Evolutionary conservation across 2,113 vertebrate genomes (phyloP).

Genomic region (Apaloderma vittatum): DNA sequence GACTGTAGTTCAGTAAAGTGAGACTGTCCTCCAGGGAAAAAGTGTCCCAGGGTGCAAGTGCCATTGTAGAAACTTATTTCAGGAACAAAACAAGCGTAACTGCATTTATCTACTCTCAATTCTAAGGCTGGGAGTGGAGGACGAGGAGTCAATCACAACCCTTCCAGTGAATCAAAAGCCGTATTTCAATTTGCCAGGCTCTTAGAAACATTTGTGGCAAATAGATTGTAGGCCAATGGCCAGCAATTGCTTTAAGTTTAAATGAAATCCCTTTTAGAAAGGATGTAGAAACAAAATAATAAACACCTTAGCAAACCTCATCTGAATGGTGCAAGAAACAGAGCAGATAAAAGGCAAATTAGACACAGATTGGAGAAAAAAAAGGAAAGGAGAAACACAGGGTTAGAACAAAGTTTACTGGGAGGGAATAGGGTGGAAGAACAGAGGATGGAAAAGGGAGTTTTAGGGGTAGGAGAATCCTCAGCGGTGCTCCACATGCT

Average conservation of each 20-base stretch:
- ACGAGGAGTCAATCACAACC: constrained; percentile 10
- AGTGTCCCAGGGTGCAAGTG: constrained; percentile 44
- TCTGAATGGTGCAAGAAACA: neutral
- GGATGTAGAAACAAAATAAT: neutral
- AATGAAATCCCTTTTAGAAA: neutral
- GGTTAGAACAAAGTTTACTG: neutral
- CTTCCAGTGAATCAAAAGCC: constrained; percentile 2
- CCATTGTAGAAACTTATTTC: constrained; percentile 51
- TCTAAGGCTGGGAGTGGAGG: constrained; percentile 6
- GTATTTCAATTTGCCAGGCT: constrained; percentile 4
- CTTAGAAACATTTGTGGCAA: neutral
- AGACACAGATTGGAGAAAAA: neutral
- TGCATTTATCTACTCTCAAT: constrained; percentile 51
- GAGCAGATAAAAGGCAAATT: neutral
- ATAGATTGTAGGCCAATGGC: neutral
- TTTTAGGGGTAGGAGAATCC: neutral
- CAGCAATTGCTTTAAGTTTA: neutral
- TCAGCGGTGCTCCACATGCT: neutral
- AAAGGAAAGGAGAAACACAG: neutral
- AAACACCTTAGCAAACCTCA: neutral
- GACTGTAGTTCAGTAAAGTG: constrained; percentile 46
- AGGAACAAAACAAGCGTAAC: constrained; percentile 66
- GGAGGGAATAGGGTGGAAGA: neutral
- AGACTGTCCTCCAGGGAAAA: constrained; percentile 51
- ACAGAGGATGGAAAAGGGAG: neutral